A percentile compares a stretch with the other conserved stretches of the same genome.
phyloP scores from a whole-genome alignment of 1,140 invertebrate species.

The Hyposmocoma kahamanoa region DNA sequence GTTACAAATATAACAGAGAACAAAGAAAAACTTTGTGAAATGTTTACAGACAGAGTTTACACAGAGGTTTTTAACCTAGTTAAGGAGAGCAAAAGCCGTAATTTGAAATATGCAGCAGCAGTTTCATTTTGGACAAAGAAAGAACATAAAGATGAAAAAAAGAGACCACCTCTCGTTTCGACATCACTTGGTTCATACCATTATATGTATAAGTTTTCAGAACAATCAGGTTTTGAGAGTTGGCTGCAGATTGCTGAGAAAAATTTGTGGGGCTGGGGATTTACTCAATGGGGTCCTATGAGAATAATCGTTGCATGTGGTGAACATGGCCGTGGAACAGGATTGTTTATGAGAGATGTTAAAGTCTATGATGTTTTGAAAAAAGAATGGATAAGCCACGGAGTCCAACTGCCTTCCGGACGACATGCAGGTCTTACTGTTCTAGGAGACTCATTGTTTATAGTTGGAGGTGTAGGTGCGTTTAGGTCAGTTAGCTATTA shows the following conservation, averaged over 20 bases:
- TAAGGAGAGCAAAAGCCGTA: constrained; percentile 30
- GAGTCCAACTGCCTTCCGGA: constrained; percentile 40
- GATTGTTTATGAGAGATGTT: constrained; percentile 46
- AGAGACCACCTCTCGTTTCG: not conserved
- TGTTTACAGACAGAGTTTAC: constrained; percentile 49
- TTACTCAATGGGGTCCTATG: constrained; percentile 35
- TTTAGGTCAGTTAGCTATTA: constrained; percentile 43
- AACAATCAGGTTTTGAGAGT: constrained; percentile 34
- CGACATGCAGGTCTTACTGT: constrained; percentile 48
- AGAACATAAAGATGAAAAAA: constrained; percentile 28
- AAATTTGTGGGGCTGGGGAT: constrained; percentile 58
- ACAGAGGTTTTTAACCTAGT: constrained; percentile 40
- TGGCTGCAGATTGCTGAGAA: constrained; percentile 54
- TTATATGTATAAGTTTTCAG: constrained; percentile 38
- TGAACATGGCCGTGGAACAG: constrained; percentile 49
- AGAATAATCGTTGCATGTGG: constrained; percentile 51
- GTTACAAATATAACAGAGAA: constrained; percentile 13
- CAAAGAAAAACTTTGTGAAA: constrained; percentile 31
- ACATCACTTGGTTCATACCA: constrained; percentile 31
- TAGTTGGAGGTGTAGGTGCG: constrained; percentile 55
- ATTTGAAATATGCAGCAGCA: constrained; percentile 30
- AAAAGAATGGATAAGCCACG: constrained; percentile 46
- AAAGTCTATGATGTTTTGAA: constrained; percentile 50
- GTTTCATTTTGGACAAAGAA: constrained; percentile 42
- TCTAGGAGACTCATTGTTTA: constrained; percentile 40